A percentile compares a stretch with the other conserved stretches of the same genome.
phyloP scores from a whole-genome alignment of 2,797 vertebrate species.

The Cynopterus sphinx region DNA sequence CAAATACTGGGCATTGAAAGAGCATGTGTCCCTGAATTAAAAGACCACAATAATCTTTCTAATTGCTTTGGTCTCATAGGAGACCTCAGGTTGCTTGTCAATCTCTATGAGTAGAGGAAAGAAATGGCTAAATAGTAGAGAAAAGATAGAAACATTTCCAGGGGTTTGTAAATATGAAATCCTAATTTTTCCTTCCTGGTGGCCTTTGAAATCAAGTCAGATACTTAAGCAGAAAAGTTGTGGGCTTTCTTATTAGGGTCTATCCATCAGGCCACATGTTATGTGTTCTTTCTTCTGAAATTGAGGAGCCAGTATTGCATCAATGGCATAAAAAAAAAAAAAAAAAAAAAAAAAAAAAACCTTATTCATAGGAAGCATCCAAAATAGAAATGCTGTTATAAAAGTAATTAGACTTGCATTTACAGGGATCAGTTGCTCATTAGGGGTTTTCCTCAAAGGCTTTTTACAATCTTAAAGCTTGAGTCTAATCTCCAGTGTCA shows the following conservation, averaged over 20 bases:
- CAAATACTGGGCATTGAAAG: background rate
- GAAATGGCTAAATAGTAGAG: background rate
- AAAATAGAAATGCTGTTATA: conserved; percentile 81
- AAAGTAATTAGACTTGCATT: conserved; percentile 83
- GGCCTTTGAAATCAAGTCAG: conserved; percentile 80
- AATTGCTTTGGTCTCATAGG: background rate
- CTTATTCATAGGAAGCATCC: conserved; percentile 73
- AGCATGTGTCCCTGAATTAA: background rate
- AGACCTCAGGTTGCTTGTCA: background rate
- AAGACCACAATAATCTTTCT: background rate
- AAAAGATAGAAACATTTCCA: conserved; percentile 34
- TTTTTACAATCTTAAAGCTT: conserved; percentile 79
- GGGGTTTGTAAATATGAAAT: conserved; percentile 54
- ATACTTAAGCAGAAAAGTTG: conserved; percentile 72
- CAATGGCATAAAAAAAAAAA: conserved; percentile 1
- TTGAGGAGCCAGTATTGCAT: background rate
- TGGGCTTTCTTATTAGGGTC: conserved; percentile 46
- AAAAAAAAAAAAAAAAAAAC: conserved; percentile 31
- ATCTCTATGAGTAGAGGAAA: background rate
- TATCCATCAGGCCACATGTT: background rate
- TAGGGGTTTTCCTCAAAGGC: conserved; percentile 83
- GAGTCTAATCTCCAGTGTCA: conserved; percentile 81
- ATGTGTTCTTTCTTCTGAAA: conserved; percentile 19
- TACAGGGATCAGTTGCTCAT: conserved; percentile 83
- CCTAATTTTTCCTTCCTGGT: conserved; percentile 56